These are phyloP conservation scores for Malaclemys terrapin DNA, from an alignment of 2,113 vertebrate genomes.

Conservation along the genomic window DNA sequence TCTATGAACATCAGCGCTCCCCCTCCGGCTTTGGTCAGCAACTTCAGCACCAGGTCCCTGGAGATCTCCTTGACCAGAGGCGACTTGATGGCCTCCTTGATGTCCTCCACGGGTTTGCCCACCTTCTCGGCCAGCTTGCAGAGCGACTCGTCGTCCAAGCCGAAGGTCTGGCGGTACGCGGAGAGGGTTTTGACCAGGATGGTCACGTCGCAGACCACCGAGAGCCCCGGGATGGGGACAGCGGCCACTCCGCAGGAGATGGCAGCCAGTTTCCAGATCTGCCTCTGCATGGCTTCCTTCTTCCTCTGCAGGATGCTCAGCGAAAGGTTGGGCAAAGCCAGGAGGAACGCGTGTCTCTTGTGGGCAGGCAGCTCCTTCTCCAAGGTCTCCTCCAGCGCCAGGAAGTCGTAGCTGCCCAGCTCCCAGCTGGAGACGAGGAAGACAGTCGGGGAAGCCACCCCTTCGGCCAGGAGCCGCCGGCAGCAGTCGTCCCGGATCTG, in stretches of 20 bases:
- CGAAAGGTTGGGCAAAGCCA: constrained; percentile 71
- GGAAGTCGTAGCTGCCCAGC: constrained; percentile 53
- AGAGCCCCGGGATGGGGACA: constrained; percentile 67
- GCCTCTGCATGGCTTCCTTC: constrained; percentile 66
- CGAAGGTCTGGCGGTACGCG: constrained; percentile 62
- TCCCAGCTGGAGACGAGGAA: constrained; percentile 68
- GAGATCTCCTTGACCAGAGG: constrained; percentile 66
- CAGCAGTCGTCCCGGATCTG: constrained; percentile 57
- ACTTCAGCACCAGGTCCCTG: constrained; percentile 40
- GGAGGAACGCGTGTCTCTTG: constrained; percentile 60
- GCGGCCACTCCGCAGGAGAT: constrained; percentile 64
- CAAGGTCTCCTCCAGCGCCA: constrained; percentile 56
- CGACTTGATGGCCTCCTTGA: constrained; percentile 70
- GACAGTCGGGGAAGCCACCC: constrained; percentile 44
- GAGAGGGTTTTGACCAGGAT: constrained; percentile 63
- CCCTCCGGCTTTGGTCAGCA: constrained; percentile 52
- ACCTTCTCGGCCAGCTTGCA: constrained; percentile 69
- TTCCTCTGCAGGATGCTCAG: constrained; percentile 71
- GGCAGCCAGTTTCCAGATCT: constrained; percentile 72
- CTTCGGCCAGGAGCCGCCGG: constrained; percentile 8
- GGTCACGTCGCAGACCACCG: constrained; percentile 60
- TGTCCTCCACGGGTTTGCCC: constrained; percentile 71
- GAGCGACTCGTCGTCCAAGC: constrained; percentile 74
- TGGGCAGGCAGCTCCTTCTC: constrained; percentile 65
- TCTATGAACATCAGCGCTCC: constrained; percentile 51